Base-by-base conservation (phyloP, 2,113 vertebrate genomes). In the Manacus vitellinus region DNA sequence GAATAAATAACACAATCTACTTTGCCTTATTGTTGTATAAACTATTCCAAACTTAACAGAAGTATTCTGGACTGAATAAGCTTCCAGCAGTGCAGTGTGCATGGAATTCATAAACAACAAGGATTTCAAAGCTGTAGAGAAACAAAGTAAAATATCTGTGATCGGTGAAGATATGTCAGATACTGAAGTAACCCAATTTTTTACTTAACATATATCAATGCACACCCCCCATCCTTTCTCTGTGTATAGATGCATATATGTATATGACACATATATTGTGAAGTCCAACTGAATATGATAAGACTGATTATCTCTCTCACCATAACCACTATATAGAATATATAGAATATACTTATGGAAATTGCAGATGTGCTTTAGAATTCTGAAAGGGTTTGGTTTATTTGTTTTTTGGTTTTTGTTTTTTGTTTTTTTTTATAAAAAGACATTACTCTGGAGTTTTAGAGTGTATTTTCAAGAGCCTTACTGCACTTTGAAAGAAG, bases 1-100 rank as follows among this genome's bases (percentile, higher is more conserved):
- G 62, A 92, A 82, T 68, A 95, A 95, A 89, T 86, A 90, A 79
- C 70, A 56, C 54, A 85, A 19, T 82, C 47, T 86, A 46, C 55
- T 96, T 92, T 94, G 68, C 49, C 22, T 70, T 86, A 54, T 54
- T 82, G 8, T 63, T 89, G 33, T 39, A 46, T 56, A 74, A 91
- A 39, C 43, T 87, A 25, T 79, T 95, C 49, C 88, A 84, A 82
- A 81, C 33, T 76, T 56, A 63, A 41, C 33, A 58, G 43, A 85
- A 74, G 6, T 63, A 43, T 59, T 88, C 72, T 14, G 76, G 28
- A 56, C 44, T 67, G 47, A 88, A 62, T 43, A 49, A 82, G 28
- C 18, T 92, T 82, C 79, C 90, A 94, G 86, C 83, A 91, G 37
- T 46, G 55, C 28, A 21, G 23, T 65, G 72, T 56, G 39, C 46